Evolutionary conservation across 1,140 invertebrate species (phyloP).

Genomic region (Drosophila persimilis): DNA sequence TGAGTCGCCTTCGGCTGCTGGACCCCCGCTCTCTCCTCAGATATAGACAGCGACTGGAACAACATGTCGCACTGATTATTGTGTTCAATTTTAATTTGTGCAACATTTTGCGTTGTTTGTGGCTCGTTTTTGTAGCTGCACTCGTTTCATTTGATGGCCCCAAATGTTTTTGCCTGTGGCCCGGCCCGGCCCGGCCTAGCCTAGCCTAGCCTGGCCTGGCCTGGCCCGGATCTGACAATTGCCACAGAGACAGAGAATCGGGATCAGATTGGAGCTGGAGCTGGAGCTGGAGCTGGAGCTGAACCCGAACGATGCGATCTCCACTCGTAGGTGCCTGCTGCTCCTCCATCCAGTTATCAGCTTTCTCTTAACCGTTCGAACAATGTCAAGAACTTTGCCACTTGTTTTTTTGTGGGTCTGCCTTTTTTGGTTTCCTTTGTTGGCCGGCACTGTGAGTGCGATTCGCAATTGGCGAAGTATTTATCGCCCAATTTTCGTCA

Average conservation of each 20-base stretch:
- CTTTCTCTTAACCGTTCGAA: conserved; percentile 76
- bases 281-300: conserved; percentile 18
- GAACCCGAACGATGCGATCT: conserved; percentile 16
- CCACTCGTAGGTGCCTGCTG: not conserved
- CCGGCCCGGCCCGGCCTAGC: not conserved
- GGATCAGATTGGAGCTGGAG: conserved; percentile 35
- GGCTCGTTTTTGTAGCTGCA: conserved; percentile 29
- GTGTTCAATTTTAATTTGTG: conserved; percentile 79
- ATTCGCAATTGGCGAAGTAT: conserved; percentile 31
- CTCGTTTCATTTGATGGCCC: conserved; percentile 57
- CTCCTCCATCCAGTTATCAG: conserved; percentile 29
- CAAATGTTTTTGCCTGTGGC: conserved; percentile 40
- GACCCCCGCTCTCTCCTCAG: conserved; percentile 2
- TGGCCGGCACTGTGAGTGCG: not conserved
- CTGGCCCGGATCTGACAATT: conserved; percentile 54
- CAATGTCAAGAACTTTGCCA: conserved; percentile 69
- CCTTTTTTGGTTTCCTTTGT: conserved; percentile 18
- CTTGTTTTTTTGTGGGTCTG: conserved; percentile 24
- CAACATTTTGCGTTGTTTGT: conserved; percentile 66
- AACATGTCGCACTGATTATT: conserved; percentile 76
- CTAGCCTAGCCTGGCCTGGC: not conserved
- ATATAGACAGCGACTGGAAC: conserved; percentile 41
- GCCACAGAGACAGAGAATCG: conserved; percentile 33
- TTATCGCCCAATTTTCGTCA: conserved; percentile 39
- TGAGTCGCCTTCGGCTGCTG: conserved; percentile 1